Percentiles rank a stretch among this genome's conserved stretches.
Evolutionary conservation across 2,113 vertebrate species (phyloP).

Genomic region (Rallus limicola): DNA sequence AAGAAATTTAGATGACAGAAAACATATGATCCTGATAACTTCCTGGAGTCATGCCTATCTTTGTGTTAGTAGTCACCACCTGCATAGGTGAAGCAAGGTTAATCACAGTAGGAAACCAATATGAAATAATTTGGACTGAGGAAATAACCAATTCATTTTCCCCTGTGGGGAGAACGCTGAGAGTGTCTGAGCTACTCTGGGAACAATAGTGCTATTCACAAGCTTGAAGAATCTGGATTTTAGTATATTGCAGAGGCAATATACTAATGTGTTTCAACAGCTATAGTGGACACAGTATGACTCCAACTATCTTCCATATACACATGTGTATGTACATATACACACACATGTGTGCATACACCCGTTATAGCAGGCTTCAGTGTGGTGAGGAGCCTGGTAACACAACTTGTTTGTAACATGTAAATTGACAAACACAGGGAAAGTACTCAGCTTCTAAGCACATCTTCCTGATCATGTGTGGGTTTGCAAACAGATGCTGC

Average conservation of each 20-base stretch:
- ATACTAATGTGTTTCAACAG: background rate
- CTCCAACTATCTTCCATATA: background rate
- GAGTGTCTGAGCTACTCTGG: background rate
- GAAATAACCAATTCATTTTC: conserved; percentile 43
- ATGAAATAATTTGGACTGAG: conserved; percentile 17
- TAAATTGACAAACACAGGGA: background rate
- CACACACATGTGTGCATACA: background rate
- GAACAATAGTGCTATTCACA: background rate
- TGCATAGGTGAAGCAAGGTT: conserved; percentile 22
- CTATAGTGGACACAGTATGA: background rate
- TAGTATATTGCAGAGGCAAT: background rate
- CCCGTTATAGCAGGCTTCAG: no score
- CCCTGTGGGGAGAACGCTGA: background rate
- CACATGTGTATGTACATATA: background rate
- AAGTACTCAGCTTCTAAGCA: conserved; percentile 36
- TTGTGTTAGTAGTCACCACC: background rate
- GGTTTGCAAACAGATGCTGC: conserved; percentile 36
- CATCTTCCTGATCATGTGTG: conserved; percentile 8
- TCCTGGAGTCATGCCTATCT: background rate
- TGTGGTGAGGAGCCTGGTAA: no score
- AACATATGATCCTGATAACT: background rate
- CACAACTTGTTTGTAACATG: background rate
- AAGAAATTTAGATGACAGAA: background rate
- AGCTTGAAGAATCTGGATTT: background rate
- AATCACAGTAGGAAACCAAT: conserved; percentile 24